phyloP scores from a whole-genome alignment of 2,888 invertebrate genomes.

The Polyommatus iphigenia region DNA sequence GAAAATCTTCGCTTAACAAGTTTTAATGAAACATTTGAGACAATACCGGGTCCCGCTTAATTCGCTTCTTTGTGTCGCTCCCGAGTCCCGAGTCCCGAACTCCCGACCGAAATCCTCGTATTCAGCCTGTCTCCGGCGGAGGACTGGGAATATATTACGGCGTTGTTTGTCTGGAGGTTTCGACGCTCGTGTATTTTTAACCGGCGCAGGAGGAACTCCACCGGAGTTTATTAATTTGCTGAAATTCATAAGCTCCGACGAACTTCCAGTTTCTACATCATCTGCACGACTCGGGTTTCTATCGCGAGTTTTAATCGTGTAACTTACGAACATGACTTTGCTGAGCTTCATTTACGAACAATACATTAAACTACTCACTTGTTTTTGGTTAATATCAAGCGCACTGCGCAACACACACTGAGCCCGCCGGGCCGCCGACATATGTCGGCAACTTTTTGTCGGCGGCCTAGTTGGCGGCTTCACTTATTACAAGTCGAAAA shows the following conservation, averaged over 20 bases:
- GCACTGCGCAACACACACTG: too few species aligned
- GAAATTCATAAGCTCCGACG: background rate
- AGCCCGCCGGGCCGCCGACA: too few species aligned
- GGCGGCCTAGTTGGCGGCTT: too few species aligned
- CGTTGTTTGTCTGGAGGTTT: conserved; percentile 20
- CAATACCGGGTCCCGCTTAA: conserved; percentile 43
- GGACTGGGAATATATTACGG: conserved; percentile 34
- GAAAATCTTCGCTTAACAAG: conserved; percentile 26
- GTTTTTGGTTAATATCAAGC: too few species aligned
- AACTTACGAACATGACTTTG: background rate
- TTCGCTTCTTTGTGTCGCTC: conserved; percentile 44
- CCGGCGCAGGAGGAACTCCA: background rate
- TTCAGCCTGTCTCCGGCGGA: conserved; percentile 37
- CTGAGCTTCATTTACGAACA: background rate
- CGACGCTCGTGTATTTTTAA: background rate
- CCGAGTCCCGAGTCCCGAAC: conserved; percentile 36
- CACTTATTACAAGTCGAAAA: too few species aligned
- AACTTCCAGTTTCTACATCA: background rate
- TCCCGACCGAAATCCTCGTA: conserved; percentile 39
- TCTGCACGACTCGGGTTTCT: background rate
- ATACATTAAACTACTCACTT: background rate
- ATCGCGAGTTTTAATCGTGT: background rate
- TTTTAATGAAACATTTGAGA: conserved; percentile 45
- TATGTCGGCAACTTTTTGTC: too few species aligned
- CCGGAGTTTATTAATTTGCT: background rate